Conservation (phyloP, 1,140 invertebrate genomes). For the Bombyx mandarina region DNA sequence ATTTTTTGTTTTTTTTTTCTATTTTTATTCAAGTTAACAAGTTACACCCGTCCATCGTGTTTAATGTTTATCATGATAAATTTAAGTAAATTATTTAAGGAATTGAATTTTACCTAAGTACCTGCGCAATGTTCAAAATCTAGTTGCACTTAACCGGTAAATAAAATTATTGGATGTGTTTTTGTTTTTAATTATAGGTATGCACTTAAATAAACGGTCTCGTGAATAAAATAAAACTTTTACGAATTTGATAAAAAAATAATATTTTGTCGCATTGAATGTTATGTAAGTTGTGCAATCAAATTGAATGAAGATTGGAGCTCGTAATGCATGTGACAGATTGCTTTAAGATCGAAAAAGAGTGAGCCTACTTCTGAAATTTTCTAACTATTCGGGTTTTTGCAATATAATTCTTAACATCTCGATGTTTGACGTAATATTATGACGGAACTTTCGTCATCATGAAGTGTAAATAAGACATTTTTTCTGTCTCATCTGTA, state of each 20-base stretch:
- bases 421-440: too few species aligned
- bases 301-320: background rate
- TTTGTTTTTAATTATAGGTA: constrained; percentile 33
- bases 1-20: constrained; percentile 12
- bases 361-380: too few species aligned
- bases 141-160: constrained; percentile 50
- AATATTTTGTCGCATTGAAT: constrained; percentile 42
- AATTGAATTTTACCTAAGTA: constrained; percentile 44
- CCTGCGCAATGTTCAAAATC: constrained; percentile 28
- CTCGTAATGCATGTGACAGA: too few species aligned
- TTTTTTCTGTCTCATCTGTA: background rate
- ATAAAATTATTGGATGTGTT: constrained; percentile 46
- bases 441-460: constrained; percentile 7
- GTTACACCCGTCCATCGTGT: constrained; percentile 69
- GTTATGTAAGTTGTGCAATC: constrained; percentile 37
- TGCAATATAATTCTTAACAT: too few species aligned
- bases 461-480: constrained; percentile 4
- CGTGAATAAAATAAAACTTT: constrained; percentile 25
- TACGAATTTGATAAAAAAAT: constrained; percentile 52
- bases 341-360: too few species aligned
- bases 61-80: constrained; percentile 63
- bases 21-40: constrained; percentile 51
- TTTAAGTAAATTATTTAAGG: constrained; percentile 64
- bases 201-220: constrained; percentile 36
- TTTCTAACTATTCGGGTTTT: too few species aligned